These are phyloP conservation scores for Alligator mississippiensis DNA, from an alignment of 2,113 vertebrate species.

Conservation along the genomic window DNA sequence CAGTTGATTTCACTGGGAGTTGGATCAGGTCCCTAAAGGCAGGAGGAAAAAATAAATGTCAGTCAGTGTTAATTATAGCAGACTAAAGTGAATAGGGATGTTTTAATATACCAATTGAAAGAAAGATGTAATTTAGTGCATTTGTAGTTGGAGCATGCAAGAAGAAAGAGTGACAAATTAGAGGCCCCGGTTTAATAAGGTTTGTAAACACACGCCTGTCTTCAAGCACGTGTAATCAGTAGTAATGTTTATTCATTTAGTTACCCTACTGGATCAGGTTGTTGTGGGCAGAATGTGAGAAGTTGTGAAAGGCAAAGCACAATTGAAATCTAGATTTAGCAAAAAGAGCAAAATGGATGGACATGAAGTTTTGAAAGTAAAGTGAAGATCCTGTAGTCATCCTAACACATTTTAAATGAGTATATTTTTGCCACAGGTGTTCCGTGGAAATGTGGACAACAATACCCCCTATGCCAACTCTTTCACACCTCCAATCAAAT, in stretches of 20 bases:
- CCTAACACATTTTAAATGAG: fast-evolving
- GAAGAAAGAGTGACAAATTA: not conserved
- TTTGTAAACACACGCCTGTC: fast-evolving
- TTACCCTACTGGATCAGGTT: not conserved
- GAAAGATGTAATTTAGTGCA: not conserved
- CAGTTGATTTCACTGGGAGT: not conserved
- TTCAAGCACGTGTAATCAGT: not conserved
- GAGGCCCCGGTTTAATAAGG: fast-evolving
- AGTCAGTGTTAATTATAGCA: not conserved
- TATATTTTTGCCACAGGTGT: constrained; percentile 82
- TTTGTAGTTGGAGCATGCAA: not conserved
- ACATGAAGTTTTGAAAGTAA: fast-evolving
- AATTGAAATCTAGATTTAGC: fast-evolving
- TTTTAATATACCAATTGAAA: constrained; percentile 7
- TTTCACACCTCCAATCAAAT: constrained; percentile 95
- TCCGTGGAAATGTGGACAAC: constrained; percentile 96
- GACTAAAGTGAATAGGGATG: constrained; percentile 6
- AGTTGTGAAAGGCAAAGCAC: fast-evolving
- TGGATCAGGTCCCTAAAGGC: not conserved
- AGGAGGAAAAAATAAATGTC: not conserved
- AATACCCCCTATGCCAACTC: constrained; percentile 96
- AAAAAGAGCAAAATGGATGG: fast-evolving
- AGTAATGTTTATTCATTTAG: not conserved
- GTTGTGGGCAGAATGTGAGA: fast-evolving
- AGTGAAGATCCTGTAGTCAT: fast-evolving